These are phyloP conservation scores for Poeciliopsis paucimaculata DNA, from an alignment of 2,797 vertebrate species.

Conservation along the genomic window DNA sequence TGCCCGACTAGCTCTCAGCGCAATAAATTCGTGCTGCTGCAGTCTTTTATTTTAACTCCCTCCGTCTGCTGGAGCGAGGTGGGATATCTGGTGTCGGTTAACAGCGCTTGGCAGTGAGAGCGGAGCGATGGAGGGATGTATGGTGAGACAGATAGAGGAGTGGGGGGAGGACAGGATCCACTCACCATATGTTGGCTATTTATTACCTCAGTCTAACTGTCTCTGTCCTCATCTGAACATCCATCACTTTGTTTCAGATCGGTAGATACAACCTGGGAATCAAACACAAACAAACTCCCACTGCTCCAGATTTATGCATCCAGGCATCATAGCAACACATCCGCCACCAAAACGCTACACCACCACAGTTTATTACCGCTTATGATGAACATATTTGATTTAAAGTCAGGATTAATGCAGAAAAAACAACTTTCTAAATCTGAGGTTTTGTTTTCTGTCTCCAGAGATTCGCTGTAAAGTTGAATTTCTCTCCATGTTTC, in stretches of 20 bases:
- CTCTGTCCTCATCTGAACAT: slow-evolving; percentile 24
- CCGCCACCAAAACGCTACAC: neutral
- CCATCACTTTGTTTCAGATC: neutral
- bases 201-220: slow-evolving; percentile 68
- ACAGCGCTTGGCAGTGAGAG: slow-evolving; percentile 24
- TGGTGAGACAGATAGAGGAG: slow-evolving; percentile 16
- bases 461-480: neutral
- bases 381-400: neutral
- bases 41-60: neutral
- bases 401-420: neutral
- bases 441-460: neutral
- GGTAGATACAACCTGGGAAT: neutral
- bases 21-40: neutral
- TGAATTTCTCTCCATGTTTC: neutral
- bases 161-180: slow-evolving; percentile 46
- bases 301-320: neutral
- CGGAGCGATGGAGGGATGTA: slow-evolving; percentile 45
- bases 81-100: slow-evolving; percentile 52
- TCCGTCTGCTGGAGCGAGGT: neutral
- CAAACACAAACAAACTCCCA: too few species aligned
- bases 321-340: neutral
- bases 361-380: neutral
- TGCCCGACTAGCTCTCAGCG: neutral
- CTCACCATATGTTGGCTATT: slow-evolving; percentile 78
- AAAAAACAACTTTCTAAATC: neutral